Evolutionary conservation across 2,888 invertebrate genomes (phyloP), one percentile per base, ranked within the genome.

Genomic region (Ferrisia virgata): DNA sequence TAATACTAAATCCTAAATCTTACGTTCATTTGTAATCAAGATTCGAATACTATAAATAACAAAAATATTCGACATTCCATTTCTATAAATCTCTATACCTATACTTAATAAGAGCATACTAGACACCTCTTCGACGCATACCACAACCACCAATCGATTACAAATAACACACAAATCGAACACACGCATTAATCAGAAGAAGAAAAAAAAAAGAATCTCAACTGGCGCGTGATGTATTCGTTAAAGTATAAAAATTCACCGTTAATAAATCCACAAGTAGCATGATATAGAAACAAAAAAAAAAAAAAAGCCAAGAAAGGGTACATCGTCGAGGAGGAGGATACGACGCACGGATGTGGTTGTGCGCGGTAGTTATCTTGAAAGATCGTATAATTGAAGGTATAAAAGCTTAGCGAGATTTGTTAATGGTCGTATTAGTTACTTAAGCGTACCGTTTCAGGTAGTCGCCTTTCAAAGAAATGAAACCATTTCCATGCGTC

Each of bases 341-440:
- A 18, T 4, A 40, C 40, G 13, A 11, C n/a, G n/a, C 43, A 25
- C 8, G 11, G 15, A 64, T 15, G 64, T 28, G 64, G 64, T 64
- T 64, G 28, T 28, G 64, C 64, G 53, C 53, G 53, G 53, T 53
- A 64, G 64, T 64, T 64, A 64, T 64, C 64, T 64, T 64, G 28
- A 64, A 64, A 64, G 64, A 64, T 64, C 64, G 64, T 64, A 64
- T 64, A 64, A 28, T 64, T 64, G 64, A 64, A 64, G 64, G 64
- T 64, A 64, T 64, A 64, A 64, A 64, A 64, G 64, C 64, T 64
- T 64, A 28, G 64, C 31, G 64, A 64, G 64, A 64, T 64, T 64
- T 64, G 64, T 64, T 64, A 64, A 64, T 64, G 64, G 64, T 64
- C 64, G 64, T 64, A 64, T 64, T 64, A 64, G 64, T 64, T 64